Base-by-base conservation (phyloP, 2,797 vertebrate genomes). In the Tragelaphus oryx region DNA sequence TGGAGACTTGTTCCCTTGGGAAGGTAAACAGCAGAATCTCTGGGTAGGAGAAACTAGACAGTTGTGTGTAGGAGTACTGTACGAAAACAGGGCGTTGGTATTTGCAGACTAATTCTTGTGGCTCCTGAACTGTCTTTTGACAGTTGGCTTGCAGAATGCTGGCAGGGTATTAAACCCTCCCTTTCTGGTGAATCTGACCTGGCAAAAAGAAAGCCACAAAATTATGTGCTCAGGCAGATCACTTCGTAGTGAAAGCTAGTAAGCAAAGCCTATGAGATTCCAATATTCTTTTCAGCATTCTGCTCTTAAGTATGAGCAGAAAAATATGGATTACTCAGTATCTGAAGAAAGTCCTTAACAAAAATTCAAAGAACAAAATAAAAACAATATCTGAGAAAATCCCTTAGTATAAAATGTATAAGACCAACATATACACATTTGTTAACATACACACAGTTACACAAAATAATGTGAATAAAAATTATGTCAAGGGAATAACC, bases 301-400 rank as follows among this genome's bases (percentile, higher is more conserved):
- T 6, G 59, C 2, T 87, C 4, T 91, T 94, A 76, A 62, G 62
- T 78, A 62, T 30, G 37, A 91, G 48, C 14, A 60, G 37, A 54
- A 44, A 89, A 59, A 26, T 68, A 76, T n/a, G 18, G 26, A 81
- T 83, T 91, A 81, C 18, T 74, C 2, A 62, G 30, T 83, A 60
- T 71, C n/a, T 71, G 20, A 92, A 87, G 26, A 82, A 93, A 95
- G 26, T 41, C 4, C 44, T 50, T 41, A 46, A 93, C 75, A 41
- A 83, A 91, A 87, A 52, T 41, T 74, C 10, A 91, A 83, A 88
- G 33, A 55, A 18, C 26, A 93, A 97, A 89, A 76, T 44, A 68
- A 89, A 84, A 81, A 13, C 17, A 57, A 4, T 84, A 65, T 86
- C 28, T 57, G 44, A 88, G 65, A 95, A 84, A 76, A 85, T 1